Evolutionary conservation across 2,888 invertebrate species (phyloP), one percentile per base, ranked within the genome.

Genomic region (Hoplodrina ambigua): DNA sequence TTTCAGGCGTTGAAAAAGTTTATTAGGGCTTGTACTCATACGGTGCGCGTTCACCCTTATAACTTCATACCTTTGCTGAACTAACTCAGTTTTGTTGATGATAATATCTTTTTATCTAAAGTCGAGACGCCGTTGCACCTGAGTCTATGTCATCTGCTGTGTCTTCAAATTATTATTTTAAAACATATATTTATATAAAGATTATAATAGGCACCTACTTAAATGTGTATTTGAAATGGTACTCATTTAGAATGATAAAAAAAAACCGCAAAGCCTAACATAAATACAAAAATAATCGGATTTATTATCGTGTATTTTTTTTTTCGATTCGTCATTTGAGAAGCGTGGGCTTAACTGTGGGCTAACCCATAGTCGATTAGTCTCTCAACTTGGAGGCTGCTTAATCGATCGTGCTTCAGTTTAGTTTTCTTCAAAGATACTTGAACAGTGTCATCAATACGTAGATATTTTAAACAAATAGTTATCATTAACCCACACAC

Each of bases 101-200:
- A 7, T 17, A 17, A 49, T 49, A n/a, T 7, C n/a, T 7, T 49
- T 49, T 17, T 50, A n/a, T 8, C 7, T 64, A n/a, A 64, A 64
- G n/a, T 72, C 25, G 44, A 66, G 50, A 75, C 25, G 52, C 30
- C 6, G 7, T 50, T 44, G 20, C n/a, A 25, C 20, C 11, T 33
- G 4, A 60, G 11, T 60, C 37, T n/a, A n/a, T 25, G 15, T 60
- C 15, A 37, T 30, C 37, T 46, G 13, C 15, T 20, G n/a, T 33
- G 20, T 49, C 2, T 62, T 19, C 17, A 13, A 4, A 44, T 15
- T 15, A 73, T 11, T 62, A 44, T 30, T 63, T 54, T 41, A 19
- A 46, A 33, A 73, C 46, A 54, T n/a, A 46, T 1, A 33, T 4
- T 7, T 46, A 41, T 54, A 41, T 25, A 20, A n/a, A 37, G 25